Base-by-base conservation (phyloP, 2,797 vertebrate species). In the Otolemur crassicaudatus region DNA sequence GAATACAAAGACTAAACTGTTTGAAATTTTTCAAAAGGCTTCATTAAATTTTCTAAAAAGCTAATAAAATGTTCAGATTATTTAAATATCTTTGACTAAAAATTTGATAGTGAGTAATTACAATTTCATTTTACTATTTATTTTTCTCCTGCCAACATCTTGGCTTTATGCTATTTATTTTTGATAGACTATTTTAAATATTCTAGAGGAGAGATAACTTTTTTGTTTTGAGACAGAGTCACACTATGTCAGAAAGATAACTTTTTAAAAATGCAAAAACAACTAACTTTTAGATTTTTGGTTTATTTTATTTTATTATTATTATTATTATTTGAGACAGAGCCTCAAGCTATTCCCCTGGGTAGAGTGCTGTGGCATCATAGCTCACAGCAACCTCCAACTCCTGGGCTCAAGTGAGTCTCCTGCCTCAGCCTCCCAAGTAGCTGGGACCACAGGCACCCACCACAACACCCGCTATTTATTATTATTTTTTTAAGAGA, bases 131-230 rank as follows among this genome's bases (percentile, higher is more conserved):
- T 75, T 82, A 10, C 4, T 67, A 67, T 63, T 27, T 63, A 63
- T 61, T n/a, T n/a, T n/a, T 67, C 7, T 65, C 63, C 29, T 67
- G 65, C 65, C 65, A n/a, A n/a, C 65, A n/a, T 17, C 65, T 67
- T 67, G 65, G n/a, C n/a, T 67, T 67, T n/a, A 67, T 67, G 65
- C 65, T 67, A 75, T 94, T 87, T 86, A 53, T 58, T 75, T 95
- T 79, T 85, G 31, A 60, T 67, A 70, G 76, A 22, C 23, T 3
- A 17, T 37, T 94, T 91, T 60, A 19, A 83, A 61, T 84, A 72
- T 72, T 84, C 87, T 79, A 61, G 65, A 79, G 73, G 43, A 85
- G 88, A 61, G 43, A 67, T 29, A 85, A 53, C 43, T 2, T 83
- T 83, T 86, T 80, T 77, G 49, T 49, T 49, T 49, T 16, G 49